A percentile compares a stretch with the other conserved stretches of the same genome.
Evolutionary conservation across 2,113 vertebrate species (phyloP).

Genomic region (Sprattus sprattus): DNA sequence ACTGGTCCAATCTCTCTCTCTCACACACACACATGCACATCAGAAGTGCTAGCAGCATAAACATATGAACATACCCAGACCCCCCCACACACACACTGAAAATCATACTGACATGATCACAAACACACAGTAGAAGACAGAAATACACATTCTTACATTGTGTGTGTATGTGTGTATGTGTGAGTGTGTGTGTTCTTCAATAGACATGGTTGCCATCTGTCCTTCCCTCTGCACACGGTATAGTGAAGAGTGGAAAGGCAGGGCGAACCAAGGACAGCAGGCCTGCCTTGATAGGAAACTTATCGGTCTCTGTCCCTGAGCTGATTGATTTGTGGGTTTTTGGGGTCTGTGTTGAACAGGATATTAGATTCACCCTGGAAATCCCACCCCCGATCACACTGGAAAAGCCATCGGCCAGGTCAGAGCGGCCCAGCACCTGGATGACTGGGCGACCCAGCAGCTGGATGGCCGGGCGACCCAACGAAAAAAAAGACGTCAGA

Average conservation of each 20-base stretch:
- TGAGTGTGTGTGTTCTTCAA: not conserved
- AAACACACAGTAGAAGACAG: not conserved
- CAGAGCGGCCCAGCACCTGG: slow-evolving; percentile 29
- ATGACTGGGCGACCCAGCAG: not conserved
- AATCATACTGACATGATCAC: not conserved
- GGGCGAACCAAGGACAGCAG: slow-evolving; percentile 38
- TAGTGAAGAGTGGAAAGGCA: slow-evolving; percentile 54
- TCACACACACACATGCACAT: slow-evolving; percentile 31
- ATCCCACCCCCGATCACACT: slow-evolving; percentile 51
- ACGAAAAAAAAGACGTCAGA: not conserved
- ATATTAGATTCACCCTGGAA: slow-evolving; percentile 59
- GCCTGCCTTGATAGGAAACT: slow-evolving; percentile 47
- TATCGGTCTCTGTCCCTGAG: slow-evolving; percentile 52
- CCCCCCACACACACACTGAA: slow-evolving; percentile 21
- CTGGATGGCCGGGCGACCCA: not conserved
- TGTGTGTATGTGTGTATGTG: not conserved
- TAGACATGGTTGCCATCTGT: not conserved
- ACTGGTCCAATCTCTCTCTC: slow-evolving; percentile 18
- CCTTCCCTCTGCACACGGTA: slow-evolving; percentile 46
- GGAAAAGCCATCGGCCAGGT: slow-evolving; percentile 42
- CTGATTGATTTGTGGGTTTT: slow-evolving; percentile 65
- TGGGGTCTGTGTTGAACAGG: slow-evolving; percentile 54
- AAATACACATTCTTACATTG: not conserved
- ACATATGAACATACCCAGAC: not conserved
- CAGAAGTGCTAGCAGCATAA: not conserved